Percentiles rank a stretch among this genome's conserved stretches.
These are phyloP conservation scores for Jordanella pulchra DNA, from an alignment of 2,797 vertebrate genomes.

Conservation along the genomic window DNA sequence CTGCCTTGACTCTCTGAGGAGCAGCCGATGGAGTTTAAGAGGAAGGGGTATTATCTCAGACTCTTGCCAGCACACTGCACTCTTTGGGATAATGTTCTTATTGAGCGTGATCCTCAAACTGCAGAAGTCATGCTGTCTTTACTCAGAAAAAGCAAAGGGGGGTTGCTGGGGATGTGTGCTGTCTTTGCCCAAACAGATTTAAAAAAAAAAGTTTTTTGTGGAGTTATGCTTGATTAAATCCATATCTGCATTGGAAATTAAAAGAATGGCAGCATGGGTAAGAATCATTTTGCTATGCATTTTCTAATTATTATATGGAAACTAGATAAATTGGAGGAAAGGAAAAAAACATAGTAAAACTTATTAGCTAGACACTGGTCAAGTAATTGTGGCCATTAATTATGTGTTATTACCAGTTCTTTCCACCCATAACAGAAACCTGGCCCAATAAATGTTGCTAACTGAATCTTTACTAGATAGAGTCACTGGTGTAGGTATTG, in stretches of 20 bases:
- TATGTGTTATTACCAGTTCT: not conserved
- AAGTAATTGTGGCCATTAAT: not conserved
- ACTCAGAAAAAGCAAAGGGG: slow-evolving; percentile 69
- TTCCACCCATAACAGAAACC: too few relatives aligned
- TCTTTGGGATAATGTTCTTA: slow-evolving; percentile 86
- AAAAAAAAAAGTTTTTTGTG: slow-evolving; percentile 50
- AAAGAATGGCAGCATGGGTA: slow-evolving; percentile 37
- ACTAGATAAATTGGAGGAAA: not conserved
- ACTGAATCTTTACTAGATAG: not conserved
- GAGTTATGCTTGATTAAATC: slow-evolving; percentile 51
- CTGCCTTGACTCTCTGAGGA: slow-evolving; percentile 68
- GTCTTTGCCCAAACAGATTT: slow-evolving; percentile 62
- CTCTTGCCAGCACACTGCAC: slow-evolving; percentile 83
- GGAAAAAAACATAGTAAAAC: not conserved
- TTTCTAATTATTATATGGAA: slow-evolving; percentile 21
- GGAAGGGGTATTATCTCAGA: slow-evolving; percentile 81
- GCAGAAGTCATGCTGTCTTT: slow-evolving; percentile 85
- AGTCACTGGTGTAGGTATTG: not conserved
- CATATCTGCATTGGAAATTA: slow-evolving; percentile 52
- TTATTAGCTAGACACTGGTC: not conserved
- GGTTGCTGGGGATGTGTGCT: slow-evolving; percentile 61
- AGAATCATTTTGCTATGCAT: slow-evolving; percentile 22
- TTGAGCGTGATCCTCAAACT: slow-evolving; percentile 82
- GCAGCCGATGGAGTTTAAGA: slow-evolving; percentile 76
- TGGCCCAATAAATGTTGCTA: not conserved